phyloP scores from a whole-genome alignment of 2,113 vertebrate genomes.

The Laticauda colubrina region DNA sequence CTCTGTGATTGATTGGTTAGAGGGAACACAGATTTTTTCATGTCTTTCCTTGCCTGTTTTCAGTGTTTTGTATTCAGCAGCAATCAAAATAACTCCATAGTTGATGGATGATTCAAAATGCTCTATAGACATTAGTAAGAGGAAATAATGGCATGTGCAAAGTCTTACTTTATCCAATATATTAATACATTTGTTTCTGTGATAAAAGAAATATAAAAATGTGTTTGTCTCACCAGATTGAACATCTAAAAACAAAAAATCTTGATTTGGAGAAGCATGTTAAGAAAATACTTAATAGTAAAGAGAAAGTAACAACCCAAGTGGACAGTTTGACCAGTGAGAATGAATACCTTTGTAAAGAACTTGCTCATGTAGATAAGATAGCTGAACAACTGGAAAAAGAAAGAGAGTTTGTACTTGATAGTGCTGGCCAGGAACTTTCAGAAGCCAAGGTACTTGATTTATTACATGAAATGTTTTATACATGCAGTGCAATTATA shows the following conservation, averaged over 20 bases:
- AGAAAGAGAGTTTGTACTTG: constrained; percentile 63
- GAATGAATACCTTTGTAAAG: constrained; percentile 66
- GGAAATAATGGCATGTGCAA: not conserved
- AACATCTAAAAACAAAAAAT: constrained; percentile 69
- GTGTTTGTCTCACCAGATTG: constrained; percentile 55
- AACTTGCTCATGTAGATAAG: constrained; percentile 68
- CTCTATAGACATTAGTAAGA: not conserved
- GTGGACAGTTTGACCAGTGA: constrained; percentile 62
- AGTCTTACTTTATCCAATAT: not conserved
- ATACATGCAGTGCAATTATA: not conserved
- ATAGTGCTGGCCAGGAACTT: constrained; percentile 63
- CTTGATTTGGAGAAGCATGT: constrained; percentile 65
- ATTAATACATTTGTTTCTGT: not conserved
- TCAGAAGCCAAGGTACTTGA: constrained; percentile 67
- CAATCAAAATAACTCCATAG: not conserved
- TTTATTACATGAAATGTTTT: constrained; percentile 31
- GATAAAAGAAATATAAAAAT: constrained; percentile 26
- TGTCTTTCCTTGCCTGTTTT: not conserved
- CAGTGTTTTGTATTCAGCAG: not conserved
- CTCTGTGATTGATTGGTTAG: not conserved
- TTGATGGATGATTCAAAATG: not conserved
- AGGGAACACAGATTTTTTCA: not conserved
- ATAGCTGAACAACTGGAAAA: constrained; percentile 65
- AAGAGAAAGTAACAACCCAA: constrained; percentile 58
- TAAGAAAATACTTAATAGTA: constrained; percentile 64